Base-by-base conservation (phyloP, 2,113 vertebrate species). In the Erythrocercus mccallii region DNA sequence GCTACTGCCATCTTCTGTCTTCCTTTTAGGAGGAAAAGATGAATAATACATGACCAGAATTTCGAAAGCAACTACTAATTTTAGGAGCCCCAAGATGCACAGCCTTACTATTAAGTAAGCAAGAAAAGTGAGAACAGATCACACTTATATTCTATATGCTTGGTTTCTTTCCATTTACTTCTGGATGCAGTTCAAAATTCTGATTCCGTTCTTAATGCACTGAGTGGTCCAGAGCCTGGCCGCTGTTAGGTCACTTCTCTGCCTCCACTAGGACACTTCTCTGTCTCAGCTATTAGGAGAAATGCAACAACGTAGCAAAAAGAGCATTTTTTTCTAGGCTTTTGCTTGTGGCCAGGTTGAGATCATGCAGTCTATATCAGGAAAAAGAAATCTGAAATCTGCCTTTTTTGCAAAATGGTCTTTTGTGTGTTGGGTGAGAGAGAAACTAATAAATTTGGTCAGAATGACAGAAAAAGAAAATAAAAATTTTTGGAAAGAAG, bases 11-110 rank as follows among this genome's bases (percentile, higher is more conserved):
- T 89, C 61, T 80, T 79, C 53, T 9, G 14, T 57, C 70, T 96
- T 85, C 42, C 30, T 85, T 92, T 92, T 79, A 88, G 62, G 38
- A 82, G 51, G 81, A 77, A 44, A 74, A 58, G 45, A 90, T 95
- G 38, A 97, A 92, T 96, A 94, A 91, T 96, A 54, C 87, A 87
- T 66, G 66, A 76, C 54, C 48, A 77, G 74, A 82, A 82, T 90
- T 94, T 94, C 40, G 22, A 78, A 91, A 89, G 81, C 76, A 56
- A 11, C 61, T 91, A 17, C 93, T 94, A 61, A 90, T 91, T 95
- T 95, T 94, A 92, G 66, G 45, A 82, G 87, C 50, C 64, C 66
- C 54, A 65, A 79, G 90, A 90, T 72, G 68, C 78, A 57, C 40
- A 85, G 61, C 50, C 58, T 70, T 47, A 57, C 50, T 88, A 77